Evolutionary conservation across 2,113 vertebrate species (phyloP).

Genomic region (Macquaria ambigua): DNA sequence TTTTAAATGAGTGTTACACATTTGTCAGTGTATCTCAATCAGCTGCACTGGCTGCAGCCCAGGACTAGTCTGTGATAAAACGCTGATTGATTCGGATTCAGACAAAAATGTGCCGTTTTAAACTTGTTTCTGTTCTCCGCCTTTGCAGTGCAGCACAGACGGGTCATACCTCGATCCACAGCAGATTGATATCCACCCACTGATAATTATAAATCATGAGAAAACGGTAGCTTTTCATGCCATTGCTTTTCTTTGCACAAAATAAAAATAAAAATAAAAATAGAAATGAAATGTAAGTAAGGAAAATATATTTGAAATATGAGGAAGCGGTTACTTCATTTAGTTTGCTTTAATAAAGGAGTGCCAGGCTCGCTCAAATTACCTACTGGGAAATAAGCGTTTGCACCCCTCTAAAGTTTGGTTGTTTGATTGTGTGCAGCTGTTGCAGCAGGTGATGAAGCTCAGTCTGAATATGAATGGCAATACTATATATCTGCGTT

Average conservation of each 20-base stretch:
- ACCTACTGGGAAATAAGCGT: slow-evolving; percentile 32
- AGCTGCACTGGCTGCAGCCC: slow-evolving; percentile 8
- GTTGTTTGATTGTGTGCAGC: slow-evolving; percentile 40
- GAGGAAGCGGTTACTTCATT: not conserved
- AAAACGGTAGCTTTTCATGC: slow-evolving; percentile 3
- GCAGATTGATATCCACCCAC: slow-evolving; percentile 26
- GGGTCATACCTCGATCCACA: not conserved
- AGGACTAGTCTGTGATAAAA: not conserved
- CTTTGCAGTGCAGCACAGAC: slow-evolving; percentile 23
- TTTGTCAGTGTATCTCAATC: not conserved
- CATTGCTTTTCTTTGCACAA: not conserved
- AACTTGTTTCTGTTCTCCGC: not conserved
- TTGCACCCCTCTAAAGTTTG: slow-evolving; percentile 26
- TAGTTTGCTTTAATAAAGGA: slow-evolving; percentile 28
- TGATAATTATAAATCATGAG: slow-evolving; percentile 10
- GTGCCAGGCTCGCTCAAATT: slow-evolving; percentile 20
- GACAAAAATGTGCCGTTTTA: slow-evolving; percentile 1
- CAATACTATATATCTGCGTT: not conserved
- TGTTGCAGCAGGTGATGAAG: slow-evolving; percentile 36
- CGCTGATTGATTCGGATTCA: slow-evolving; percentile 6
- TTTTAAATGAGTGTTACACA: not conserved
- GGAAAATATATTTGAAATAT: not conserved
- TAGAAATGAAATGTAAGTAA: not conserved
- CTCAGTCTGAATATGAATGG: slow-evolving; percentile 14
- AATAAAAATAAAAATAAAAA: no score